A percentile compares a stretch with the other conserved stretches of the same genome.
Conservation (phyloP, 2,888 invertebrate genomes). For the Limenitis camilla region DNA sequence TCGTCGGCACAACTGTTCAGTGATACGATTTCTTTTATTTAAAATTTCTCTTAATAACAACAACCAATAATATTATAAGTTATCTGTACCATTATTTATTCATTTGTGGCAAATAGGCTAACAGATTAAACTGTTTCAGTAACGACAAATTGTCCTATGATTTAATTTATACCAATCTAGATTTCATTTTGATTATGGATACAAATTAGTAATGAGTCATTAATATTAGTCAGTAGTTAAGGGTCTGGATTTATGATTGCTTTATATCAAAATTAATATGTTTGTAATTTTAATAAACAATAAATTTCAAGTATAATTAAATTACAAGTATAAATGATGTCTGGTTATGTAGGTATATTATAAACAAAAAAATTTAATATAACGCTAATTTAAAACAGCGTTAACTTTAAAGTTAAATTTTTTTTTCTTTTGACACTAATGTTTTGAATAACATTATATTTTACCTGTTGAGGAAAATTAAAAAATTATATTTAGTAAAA, state of each 20-base stretch:
- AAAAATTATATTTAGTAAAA: too few species aligned
- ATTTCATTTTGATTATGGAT: conserved; percentile 20
- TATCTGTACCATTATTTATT: not conserved
- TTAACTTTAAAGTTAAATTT: too few species aligned
- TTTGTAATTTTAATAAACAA: too few species aligned
- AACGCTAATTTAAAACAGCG: too few species aligned
- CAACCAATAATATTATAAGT: not conserved
- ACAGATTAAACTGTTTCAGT: conserved; percentile 35
- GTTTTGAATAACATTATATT: too few species aligned
- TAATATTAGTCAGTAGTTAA: conserved; percentile 1
- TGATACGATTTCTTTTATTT: conserved; percentile 22
- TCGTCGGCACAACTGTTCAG: conserved; percentile 17
- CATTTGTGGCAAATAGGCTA: conserved; percentile 3
- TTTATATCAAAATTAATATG: not conserved
- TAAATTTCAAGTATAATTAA: too few species aligned
- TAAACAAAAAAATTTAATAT: too few species aligned
- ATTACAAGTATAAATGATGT: too few species aligned
- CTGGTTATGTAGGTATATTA: too few species aligned
- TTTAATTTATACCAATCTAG: conserved; percentile 22
- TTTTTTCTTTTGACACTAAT: too few species aligned
- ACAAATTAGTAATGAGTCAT: conserved; percentile 12
- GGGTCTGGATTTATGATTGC: not conserved
- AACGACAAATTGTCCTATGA: conserved; percentile 22
- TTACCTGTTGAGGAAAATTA: too few species aligned
- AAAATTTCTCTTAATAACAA: conserved; percentile 18